Conservation (phyloP, 2,888 invertebrate genomes). For the Cactoblastis cactorum region DNA sequence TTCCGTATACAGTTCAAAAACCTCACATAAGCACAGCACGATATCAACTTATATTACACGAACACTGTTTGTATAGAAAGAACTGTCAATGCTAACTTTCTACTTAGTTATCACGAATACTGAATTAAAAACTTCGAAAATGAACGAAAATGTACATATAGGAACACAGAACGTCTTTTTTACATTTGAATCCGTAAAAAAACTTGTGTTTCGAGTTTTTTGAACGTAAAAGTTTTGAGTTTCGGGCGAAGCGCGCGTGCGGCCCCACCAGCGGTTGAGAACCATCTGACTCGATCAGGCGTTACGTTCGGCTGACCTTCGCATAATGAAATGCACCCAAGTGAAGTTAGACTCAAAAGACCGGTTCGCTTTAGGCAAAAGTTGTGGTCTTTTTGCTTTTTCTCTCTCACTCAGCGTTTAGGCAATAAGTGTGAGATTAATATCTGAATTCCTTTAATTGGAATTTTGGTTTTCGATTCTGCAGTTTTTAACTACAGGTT, state of each 20-base stretch:
- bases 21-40: conserved; percentile 49
- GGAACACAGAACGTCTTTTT: conserved; percentile 29
- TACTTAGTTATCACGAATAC: conserved; percentile 30
- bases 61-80: conserved; percentile 39
- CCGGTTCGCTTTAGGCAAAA: conserved; percentile 73
- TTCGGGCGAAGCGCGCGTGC: conserved; percentile 32
- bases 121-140: conserved; percentile 17
- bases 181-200: conserved; percentile 37
- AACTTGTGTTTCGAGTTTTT: conserved; percentile 37
- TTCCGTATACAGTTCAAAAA: conserved; percentile 45
- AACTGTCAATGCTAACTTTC: conserved; percentile 53
- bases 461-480: conserved; percentile 1
- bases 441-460: conserved; percentile 13
- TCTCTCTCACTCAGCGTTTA: conserved; percentile 40
- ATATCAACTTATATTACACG: conserved; percentile 38
- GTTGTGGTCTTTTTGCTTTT: conserved; percentile 46
- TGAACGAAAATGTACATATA: conserved; percentile 15
- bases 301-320: conserved; percentile 59
- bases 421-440: conserved; percentile 22
- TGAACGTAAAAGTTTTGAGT: conserved; percentile 49
- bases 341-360: conserved; percentile 57
- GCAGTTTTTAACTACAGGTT: background rate
- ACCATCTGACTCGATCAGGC: conserved; percentile 41
- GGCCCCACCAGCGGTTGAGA: conserved; percentile 26
- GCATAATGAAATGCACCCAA: conserved; percentile 52